phyloP scores from a whole-genome alignment of 2,113 vertebrate genomes.

The Fulica atra region DNA sequence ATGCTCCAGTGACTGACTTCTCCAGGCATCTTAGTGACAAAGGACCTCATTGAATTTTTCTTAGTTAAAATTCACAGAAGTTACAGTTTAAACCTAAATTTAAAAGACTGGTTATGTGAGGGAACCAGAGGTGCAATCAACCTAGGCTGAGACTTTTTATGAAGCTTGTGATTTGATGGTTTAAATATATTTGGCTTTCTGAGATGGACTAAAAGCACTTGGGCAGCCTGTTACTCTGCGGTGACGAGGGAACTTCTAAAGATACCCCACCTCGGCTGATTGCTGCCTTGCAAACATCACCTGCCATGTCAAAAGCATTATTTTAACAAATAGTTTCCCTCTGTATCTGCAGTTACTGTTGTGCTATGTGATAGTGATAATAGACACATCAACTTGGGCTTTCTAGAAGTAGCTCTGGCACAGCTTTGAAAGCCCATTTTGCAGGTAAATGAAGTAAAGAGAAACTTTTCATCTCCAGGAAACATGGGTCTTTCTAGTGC shows the following conservation, averaged over 20 bases:
- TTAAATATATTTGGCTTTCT: background rate
- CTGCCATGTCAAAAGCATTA: background rate
- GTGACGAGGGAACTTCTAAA: background rate
- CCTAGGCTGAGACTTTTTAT: background rate
- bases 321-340: background rate
- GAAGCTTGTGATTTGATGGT: background rate
- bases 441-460: background rate
- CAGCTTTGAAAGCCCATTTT: background rate
- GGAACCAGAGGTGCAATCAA: background rate
- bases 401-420: background rate
- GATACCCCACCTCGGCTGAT: background rate
- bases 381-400: background rate
- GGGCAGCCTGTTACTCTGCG: background rate
- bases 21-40: background rate
- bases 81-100: background rate
- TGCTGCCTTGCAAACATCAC: background rate
- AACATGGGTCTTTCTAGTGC: background rate
- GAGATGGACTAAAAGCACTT: background rate
- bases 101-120: background rate
- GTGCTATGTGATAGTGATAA: background rate
- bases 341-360: background rate
- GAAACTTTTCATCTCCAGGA: slow-evolving; percentile 1
- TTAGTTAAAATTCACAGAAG: background rate
- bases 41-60: background rate
- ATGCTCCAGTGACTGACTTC: background rate